Evolutionary conservation across 2,113 vertebrate genomes (phyloP), one percentile per base, ranked within the genome.

Genomic region (Thunnus maccoyii): DNA sequence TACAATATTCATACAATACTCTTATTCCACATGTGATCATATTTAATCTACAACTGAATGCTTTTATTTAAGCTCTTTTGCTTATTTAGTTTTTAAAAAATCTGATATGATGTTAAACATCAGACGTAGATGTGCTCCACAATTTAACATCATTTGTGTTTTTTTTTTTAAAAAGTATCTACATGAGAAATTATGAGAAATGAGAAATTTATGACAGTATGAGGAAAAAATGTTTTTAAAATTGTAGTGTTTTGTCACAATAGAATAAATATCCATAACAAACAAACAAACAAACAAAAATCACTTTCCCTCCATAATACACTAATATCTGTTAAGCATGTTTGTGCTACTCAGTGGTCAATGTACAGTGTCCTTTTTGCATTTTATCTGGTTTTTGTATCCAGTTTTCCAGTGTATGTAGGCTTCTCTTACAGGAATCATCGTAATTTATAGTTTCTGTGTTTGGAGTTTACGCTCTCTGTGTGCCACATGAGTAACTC

Each of bases 401-500:
- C 32, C 5, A 8, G 7, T 41, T 41, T 41, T 8, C 7, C 36
- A 41, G 36, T 30, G 20, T 18, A 27, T 4, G 47, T 10, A 25
- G 20, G 25, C 15, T 52, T 9, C 10, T 8, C 30, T 13, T 17
- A 18, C 48, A 20, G 27, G 30, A 68, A 12, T 46, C 4, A 7
- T 52, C n/a, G 22, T 50, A 6, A 76, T 79, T 69, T 9, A 27
- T 77, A 15, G 15, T 69, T 36, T 54, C 22, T 62, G 22, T 64
- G 22, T 56, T 67, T 22, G 13, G 46, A 22, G 58, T n/a, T 60
- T 13, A 16, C 32, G 18, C 41, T 51, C 36, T 41, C 22, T 63
- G 36, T 50, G 50, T 47, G 52, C 16, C 32, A 22, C 72, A 70
- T 62, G 46, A 78, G 76, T 86, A 51, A 76, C 57, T 67, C 48